Evolutionary conservation across 30 jellyfish, hydroid and myxozoan species (phyloP), one percentile per base, ranked within the genome.

Genomic region (Aurelia aurita): DNA sequence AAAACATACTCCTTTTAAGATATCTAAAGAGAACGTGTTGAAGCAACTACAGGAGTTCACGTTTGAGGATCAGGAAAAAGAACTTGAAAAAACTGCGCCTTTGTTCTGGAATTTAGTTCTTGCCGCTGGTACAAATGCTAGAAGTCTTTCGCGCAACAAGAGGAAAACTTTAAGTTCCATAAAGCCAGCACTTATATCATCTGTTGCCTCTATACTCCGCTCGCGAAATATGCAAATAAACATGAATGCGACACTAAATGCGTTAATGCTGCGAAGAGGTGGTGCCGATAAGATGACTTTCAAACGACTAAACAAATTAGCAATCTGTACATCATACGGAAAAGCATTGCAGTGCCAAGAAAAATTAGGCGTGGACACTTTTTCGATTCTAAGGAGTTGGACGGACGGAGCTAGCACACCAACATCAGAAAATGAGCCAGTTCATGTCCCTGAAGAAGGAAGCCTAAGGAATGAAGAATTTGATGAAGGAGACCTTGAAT

Each of bases 271-370:
- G 19, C 28, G 74, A 61, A 61, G 72, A 23, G 72, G 72, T 23
- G 72, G 72, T 9, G 72, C 72, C 8, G 72, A 59, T 23, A 59
- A 59, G 44, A 61, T 61, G 74, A 23, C 74, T 12, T 61, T 20
- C 74, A 61, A 27, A 27, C 74, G 7, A 61, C 44, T 61, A 1
- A 2, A 61, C 26, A 27, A 61, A 61, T 23, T 61, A 23, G 28
- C 44, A 19, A 1, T 61, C 1, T 61, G 74, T 35, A 61, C 74
- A 1, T 61, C 74, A 13, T 61, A 61, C 9, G 35, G 28, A 11
- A 3, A 23, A 61, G 74, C 43, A 22, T 61, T 61, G 74, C 20
- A 4, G 18, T 61, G 35, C 26, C 74, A 61, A 61, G 26, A 26
- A 13, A 12, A 11, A 53, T 20, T 53, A 13, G 63, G 63, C 3